These are phyloP conservation scores for Proteles cristata DNA, from an alignment of 2,113 vertebrate species.

Conservation along the genomic window DNA sequence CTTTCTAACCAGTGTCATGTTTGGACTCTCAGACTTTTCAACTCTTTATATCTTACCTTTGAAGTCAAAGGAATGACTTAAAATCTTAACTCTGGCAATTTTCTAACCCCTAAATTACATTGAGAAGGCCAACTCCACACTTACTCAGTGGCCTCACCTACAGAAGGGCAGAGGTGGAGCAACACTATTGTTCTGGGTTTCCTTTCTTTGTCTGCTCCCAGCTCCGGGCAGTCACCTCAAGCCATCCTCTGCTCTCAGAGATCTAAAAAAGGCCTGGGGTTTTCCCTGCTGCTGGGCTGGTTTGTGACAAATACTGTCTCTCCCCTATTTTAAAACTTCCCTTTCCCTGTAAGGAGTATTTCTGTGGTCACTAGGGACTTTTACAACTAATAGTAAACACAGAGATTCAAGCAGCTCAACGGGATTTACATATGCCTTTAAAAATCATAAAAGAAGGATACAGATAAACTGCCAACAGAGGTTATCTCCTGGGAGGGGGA, in stretches of 20 bases:
- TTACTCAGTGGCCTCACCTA: background rate
- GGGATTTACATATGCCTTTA: background rate
- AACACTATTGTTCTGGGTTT: slow-evolving; percentile 72
- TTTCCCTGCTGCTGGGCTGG: slow-evolving; percentile 55
- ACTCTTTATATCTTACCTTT: background rate
- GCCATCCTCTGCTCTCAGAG: background rate
- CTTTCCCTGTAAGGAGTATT: slow-evolving; percentile 62
- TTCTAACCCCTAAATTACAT: background rate
- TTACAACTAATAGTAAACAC: slow-evolving; percentile 62
- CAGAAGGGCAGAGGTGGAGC: slow-evolving; percentile 46
- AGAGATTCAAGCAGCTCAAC: background rate
- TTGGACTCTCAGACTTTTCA: background rate
- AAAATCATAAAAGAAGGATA: slow-evolving; percentile 46
- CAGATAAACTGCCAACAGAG: background rate
- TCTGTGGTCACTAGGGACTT: slow-evolving; percentile 50
- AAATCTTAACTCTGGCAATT: background rate
- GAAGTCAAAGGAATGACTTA: slow-evolving; percentile 5
- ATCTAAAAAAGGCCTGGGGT: slow-evolving; percentile 65
- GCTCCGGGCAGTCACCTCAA: slow-evolving; percentile 28
- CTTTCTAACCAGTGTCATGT: background rate
- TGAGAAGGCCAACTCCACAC: background rate
- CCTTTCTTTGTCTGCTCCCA: slow-evolving; percentile 72
- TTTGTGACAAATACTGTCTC: slow-evolving; percentile 32
- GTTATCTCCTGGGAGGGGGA: background rate
- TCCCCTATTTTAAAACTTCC: slow-evolving; percentile 75